Base-by-base conservation (phyloP, 1,140 invertebrate species). In the Ips nitidus region DNA sequence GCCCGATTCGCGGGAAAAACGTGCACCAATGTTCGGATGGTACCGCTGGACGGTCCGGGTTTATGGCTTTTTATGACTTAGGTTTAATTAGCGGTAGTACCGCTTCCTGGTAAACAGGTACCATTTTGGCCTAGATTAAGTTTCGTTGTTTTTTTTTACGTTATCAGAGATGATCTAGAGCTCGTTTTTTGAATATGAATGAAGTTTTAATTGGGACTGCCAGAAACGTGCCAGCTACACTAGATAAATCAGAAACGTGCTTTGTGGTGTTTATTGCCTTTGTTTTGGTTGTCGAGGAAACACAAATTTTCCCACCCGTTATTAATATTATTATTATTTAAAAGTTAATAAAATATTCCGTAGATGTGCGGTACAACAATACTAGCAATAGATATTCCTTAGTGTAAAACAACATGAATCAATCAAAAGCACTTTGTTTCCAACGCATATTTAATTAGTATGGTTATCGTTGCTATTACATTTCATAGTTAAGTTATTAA, bases 1-100 rank as follows among this genome's bases (percentile, higher is more conserved):
- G 40, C 56, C 56, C 37, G 5, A 61, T 45, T 61, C n/a, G 59
- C 59, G 47, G 59, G 59, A 61, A 61, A 61, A 61, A 61, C 59
- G 59, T 61, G 59, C 8, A 55, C 52, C 37, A 6, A 40, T 61
- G n/a, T 6, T 47, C 8, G 38, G 42, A 5, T 45, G 7, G 37
- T 5, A 50, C 22, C 41, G 4, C 38, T 39, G 8, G 41, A 41
- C 7, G 2, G 22, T 22, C 22, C 22, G 22, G 22, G 22, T 22
- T 22, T 22, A 22, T 22, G 22, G 22, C 22, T 22, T 22, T 22
- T 22, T 22, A 22, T 22, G 22, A 22, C 4, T 38, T 4, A 42
- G 42, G 42, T 61, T 47, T 61, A 61, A 61, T 61, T 61, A 61
- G 5, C 40, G 56, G 5, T 41, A 41, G 5, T 40, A 22, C 37